These are phyloP conservation scores for Acanthopagrus latus DNA, from an alignment of 2,797 vertebrate species.

Conservation along the genomic window DNA sequence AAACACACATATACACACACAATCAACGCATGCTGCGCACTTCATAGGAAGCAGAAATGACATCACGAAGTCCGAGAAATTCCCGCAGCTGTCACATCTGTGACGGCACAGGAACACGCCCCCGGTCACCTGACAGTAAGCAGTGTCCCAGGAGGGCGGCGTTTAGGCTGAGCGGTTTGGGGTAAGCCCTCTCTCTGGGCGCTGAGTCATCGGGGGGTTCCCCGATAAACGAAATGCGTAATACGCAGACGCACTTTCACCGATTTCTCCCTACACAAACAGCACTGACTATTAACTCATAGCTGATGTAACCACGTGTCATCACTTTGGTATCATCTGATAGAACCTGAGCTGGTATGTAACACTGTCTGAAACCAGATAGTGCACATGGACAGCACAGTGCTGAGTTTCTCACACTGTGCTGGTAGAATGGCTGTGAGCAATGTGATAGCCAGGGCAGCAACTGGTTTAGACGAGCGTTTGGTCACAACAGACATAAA, in stretches of 20 bases:
- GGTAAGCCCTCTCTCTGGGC: slow-evolving; percentile 64
- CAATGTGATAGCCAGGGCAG: slow-evolving; percentile 50
- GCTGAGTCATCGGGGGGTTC: slow-evolving; percentile 67
- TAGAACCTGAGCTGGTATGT: slow-evolving; percentile 52
- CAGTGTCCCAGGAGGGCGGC: slow-evolving; percentile 55
- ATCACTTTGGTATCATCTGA: slow-evolving; percentile 33
- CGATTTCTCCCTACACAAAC: background rate
- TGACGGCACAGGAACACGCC: slow-evolving; percentile 43
- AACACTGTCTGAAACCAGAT: slow-evolving; percentile 22
- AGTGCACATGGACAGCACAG: background rate
- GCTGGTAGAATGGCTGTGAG: slow-evolving; percentile 53
- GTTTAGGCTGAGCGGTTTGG: slow-evolving; percentile 39
- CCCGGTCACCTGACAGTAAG: slow-evolving; percentile 71
- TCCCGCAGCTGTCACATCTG: slow-evolving; percentile 52
- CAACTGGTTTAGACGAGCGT: slow-evolving; percentile 49
- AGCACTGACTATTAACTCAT: background rate
- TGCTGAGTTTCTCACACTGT: slow-evolving; percentile 53
- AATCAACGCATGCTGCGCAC: background rate
- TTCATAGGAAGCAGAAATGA: slow-evolving; percentile 38
- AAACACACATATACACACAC: background rate
- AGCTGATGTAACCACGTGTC: slow-evolving; percentile 30
- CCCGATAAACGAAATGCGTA: slow-evolving; percentile 21
- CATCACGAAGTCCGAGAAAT: slow-evolving; percentile 65
- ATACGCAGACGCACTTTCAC: background rate
- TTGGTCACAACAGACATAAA: slow-evolving; percentile 70